A percentile compares a stretch with the other conserved stretches of the same genome.
Conservation (phyloP, 2,888 invertebrate species). For the Horisme vitalbata region DNA sequence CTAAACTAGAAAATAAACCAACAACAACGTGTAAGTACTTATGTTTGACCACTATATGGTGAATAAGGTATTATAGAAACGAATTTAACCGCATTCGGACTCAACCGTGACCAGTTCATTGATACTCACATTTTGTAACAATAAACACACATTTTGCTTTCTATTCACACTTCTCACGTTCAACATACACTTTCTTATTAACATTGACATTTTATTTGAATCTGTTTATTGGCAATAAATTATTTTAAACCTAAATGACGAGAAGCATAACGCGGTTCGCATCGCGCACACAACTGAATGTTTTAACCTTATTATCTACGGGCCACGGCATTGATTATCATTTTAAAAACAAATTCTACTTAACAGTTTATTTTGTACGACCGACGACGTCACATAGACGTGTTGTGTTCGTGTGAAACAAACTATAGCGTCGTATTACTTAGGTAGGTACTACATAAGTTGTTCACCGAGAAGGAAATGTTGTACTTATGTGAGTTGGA, state of each 20-base stretch:
- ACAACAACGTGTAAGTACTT: no score
- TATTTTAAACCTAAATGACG: constrained; percentile 17
- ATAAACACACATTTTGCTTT: constrained; percentile 48
- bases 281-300: constrained; percentile 52
- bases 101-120: not conserved
- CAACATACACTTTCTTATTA: constrained; percentile 60
- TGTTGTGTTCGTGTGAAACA: constrained; percentile 6
- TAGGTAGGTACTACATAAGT: no score
- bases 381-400: constrained; percentile 35
- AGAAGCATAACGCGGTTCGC: constrained; percentile 42
- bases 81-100: no score
- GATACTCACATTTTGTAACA: constrained; percentile 61
- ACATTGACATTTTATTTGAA: constrained; percentile 54
- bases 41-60: no score
- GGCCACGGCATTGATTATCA: constrained; percentile 61
- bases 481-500: no score
- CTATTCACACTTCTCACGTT: constrained; percentile 56
- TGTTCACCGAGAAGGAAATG: no score
- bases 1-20: no score
- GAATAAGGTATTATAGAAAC: no score
- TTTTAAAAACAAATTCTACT: constrained; percentile 57
- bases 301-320: constrained; percentile 60
- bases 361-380: constrained; percentile 42
- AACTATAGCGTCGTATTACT: no score
- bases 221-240: constrained; percentile 1